Base-by-base conservation (phyloP, 2,113 vertebrate species). In the Sciurus niger region DNA sequence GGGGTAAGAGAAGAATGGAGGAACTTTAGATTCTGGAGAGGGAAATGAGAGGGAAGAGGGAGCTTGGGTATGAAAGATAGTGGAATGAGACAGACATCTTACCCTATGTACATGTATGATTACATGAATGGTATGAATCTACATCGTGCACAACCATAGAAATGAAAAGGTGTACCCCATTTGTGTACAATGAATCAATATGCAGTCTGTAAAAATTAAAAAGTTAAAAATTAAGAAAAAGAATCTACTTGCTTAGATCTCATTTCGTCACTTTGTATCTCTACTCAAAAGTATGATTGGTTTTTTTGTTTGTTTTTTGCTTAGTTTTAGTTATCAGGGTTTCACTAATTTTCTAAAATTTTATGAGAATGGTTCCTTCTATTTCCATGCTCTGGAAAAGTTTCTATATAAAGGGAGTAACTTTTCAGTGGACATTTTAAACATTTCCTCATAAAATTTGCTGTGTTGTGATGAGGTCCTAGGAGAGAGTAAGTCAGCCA, bases 311-410 rank as follows among this genome's bases (percentile, higher is more conserved):
- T 48, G 2, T 55, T 63, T 85, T 87, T 9, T 79, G 32, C 18
- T 67, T 55, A 67, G 18, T 32, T 82, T 94, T 87, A 82, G 14
- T 53, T 53, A 82, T 48, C 34, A 92, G 12, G 6, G 55, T 79
- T 79, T 92, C 79, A 7, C 24, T 85, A 63, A 48, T 72, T 89
- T n/a, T 46, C 89, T 89, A 73, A 46, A 58, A 65, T 89, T 51
- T 72, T 37, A 17, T 78, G 24, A 40, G 40, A 48, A 43, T 28
- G 4, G 2, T n/a, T 22, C 14, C 10, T 67, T 30, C 30, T 24
- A 9, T 2, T 40, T 70, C 34, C 17, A 51, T 30, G 6, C 13
- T 37, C 48, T 87, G 48, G 7, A 51, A 80, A 84, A 37, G 18
- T n/a, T 70, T 63, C 18, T 78, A 43, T 46, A 74, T 10, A 77